Percentiles rank a stretch among this genome's conserved stretches.
Evolutionary conservation across 92 coral and sea anemone species (phyloP).

Genomic region (Siderastrea siderea): DNA sequence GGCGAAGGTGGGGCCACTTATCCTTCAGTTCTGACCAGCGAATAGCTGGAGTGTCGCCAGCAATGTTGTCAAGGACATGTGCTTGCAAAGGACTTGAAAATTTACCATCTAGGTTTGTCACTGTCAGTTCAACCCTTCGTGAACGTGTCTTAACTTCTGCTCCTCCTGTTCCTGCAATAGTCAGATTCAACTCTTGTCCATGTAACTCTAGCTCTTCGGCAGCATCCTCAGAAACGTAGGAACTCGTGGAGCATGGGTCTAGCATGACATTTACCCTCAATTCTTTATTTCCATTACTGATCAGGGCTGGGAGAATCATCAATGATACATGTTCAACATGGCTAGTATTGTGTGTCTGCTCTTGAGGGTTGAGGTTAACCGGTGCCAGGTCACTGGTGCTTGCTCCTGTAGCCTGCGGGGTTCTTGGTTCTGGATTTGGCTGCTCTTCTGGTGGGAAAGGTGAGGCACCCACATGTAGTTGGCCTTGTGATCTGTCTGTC

Average conservation of each 20-base stretch:
- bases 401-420: not conserved
- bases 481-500: not conserved
- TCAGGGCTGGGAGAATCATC: slow-evolving; percentile 33
- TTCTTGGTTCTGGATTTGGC: not conserved
- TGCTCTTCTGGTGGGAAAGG: not conserved
- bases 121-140: slow-evolving; percentile 27
- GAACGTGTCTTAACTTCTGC: slow-evolving; percentile 31
- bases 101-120: slow-evolving; percentile 18
- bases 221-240: slow-evolving; percentile 35
- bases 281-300: not conserved
- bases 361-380: not conserved
- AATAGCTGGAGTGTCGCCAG: slow-evolving; percentile 68
- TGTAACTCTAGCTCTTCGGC: slow-evolving; percentile 53
- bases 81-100: slow-evolving; percentile 44
- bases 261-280: slow-evolving; percentile 39
- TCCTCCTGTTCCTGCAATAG: slow-evolving; percentile 41
- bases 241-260: slow-evolving; percentile 38
- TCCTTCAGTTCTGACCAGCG: slow-evolving; percentile 65
- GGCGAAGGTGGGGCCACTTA: slow-evolving; percentile 54
- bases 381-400: not conserved
- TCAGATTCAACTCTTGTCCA: slow-evolving; percentile 37
- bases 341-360: not conserved
- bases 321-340: slow-evolving; percentile 8
- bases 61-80: slow-evolving; percentile 49
- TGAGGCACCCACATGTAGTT: not conserved